Percentiles rank a stretch among this genome's conserved stretches.
phyloP scores from a whole-genome alignment of 2,888 invertebrate genomes.

The Sarcophaga caerulescens region DNA sequence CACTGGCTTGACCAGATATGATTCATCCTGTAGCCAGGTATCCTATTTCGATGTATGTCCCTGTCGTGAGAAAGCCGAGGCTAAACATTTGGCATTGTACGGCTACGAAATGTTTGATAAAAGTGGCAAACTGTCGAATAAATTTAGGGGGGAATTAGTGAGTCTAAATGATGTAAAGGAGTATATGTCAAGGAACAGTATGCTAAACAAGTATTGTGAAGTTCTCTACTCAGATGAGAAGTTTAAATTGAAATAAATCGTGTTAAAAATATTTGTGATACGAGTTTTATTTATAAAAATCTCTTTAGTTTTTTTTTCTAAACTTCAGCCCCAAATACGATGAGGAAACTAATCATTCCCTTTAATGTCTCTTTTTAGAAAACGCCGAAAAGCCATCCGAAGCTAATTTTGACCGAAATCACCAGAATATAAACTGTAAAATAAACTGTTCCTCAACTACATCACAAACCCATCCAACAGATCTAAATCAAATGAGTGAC shows the following conservation, averaged over 20 bases:
- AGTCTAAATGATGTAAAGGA: constrained; percentile 72
- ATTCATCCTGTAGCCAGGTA: constrained; percentile 64
- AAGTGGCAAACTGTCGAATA: constrained; percentile 30
- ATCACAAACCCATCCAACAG: constrained; percentile 28
- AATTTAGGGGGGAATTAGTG: constrained; percentile 70
- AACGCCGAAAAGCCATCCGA: constrained; percentile 68
- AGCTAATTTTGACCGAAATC: constrained; percentile 73
- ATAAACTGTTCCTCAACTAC: constrained; percentile 31
- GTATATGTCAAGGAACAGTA: constrained; percentile 28
- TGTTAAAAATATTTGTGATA: not conserved
- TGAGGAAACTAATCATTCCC: too few species aligned
- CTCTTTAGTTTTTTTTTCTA: too few species aligned
- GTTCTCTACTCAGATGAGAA: not conserved
- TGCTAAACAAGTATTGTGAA: not conserved
- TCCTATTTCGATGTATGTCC: constrained; percentile 77
- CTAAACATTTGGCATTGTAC: constrained; percentile 74
- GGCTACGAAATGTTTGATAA: constrained; percentile 74
- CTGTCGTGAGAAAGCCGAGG: constrained; percentile 77
- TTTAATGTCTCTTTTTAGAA: constrained; percentile 62
- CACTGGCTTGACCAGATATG: constrained; percentile 63
- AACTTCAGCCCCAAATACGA: too few species aligned
- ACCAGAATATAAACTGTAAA: constrained; percentile 71
- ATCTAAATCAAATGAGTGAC: constrained; percentile 28
- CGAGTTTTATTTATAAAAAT: not conserved
- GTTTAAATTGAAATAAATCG: not conserved